Conservation (phyloP, 2,797 vertebrate species). For the Semotilus atromaculatus region DNA sequence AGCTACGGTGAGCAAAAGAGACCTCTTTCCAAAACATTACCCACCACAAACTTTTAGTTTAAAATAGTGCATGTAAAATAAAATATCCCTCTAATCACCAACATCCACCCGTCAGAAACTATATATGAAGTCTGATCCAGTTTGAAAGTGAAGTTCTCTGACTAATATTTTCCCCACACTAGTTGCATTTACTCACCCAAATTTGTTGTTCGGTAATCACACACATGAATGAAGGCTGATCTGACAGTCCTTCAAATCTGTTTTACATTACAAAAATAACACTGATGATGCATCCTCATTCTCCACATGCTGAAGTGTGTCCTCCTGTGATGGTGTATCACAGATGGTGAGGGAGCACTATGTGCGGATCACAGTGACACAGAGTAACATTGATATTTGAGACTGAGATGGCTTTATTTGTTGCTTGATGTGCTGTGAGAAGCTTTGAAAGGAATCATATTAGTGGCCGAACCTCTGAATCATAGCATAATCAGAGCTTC, state of each 20-base stretch:
- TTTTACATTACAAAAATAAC: constrained; percentile 45
- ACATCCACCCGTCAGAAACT: background rate
- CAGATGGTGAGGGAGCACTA: constrained; percentile 4
- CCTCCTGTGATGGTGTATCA: background rate
- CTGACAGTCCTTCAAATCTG: background rate
- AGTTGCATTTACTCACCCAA: constrained; percentile 12
- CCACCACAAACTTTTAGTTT: background rate
- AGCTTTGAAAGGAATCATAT: constrained; percentile 2
- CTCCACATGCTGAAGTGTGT: constrained; percentile 13
- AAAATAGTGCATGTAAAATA: background rate
- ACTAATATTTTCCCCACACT: constrained; percentile 6
- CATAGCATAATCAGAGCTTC: background rate
- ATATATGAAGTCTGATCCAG: background rate
- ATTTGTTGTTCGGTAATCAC: background rate
- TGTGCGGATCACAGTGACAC: constrained; percentile 13
- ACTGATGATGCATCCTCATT: background rate
- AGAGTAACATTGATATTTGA: background rate
- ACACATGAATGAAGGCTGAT: constrained; percentile 10
- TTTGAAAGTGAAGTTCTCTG: background rate
- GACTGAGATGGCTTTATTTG: background rate
- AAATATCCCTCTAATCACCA: background rate
- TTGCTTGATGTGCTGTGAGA: background rate
- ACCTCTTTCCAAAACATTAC: background rate
- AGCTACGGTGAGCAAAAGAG: background rate
- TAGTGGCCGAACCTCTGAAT: background rate